phyloP scores from a whole-genome alignment of 2,113 vertebrate species.

The Balaeniceps rex region DNA sequence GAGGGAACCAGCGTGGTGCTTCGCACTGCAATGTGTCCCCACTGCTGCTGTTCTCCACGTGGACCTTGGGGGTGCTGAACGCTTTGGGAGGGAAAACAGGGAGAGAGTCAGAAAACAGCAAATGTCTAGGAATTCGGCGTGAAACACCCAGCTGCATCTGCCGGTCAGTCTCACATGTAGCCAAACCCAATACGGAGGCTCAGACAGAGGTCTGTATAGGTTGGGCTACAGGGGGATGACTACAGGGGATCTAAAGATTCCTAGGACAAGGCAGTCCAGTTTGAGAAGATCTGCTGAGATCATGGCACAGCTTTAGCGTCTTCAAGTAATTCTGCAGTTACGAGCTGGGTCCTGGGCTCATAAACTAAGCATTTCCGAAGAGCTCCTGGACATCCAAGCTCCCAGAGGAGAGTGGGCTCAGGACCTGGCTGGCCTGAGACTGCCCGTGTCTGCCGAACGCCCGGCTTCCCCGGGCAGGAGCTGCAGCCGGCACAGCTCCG shows the following conservation, averaged over 20 bases:
- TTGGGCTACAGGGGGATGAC: neutral
- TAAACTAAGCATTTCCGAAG: neutral
- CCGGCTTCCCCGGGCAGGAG: fast-evolving
- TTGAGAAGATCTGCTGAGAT: neutral
- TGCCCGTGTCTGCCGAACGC: fast-evolving
- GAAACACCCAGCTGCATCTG: neutral
- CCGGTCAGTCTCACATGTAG: fast-evolving
- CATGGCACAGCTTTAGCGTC: neutral
- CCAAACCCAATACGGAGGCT: neutral
- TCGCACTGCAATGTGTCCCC: conserved; percentile 40
- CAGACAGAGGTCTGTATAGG: neutral
- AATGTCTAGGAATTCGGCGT: neutral
- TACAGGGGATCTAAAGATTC: neutral
- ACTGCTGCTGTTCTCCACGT: conserved; percentile 9
- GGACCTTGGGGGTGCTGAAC: conserved; percentile 59
- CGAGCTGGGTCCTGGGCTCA: neutral
- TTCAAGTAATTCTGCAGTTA: neutral
- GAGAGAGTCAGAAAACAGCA: neutral
- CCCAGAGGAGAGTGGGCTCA: neutral
- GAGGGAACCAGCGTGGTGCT: conserved; percentile 66
- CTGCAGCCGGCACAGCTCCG: fast-evolving
- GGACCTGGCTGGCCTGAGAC: neutral
- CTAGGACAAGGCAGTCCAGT: neutral
- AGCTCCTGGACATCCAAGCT: neutral
- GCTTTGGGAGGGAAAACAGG: conserved; percentile 12